phyloP scores from a whole-genome alignment of 2,888 invertebrate genomes.

The Heliconius charithonia region DNA sequence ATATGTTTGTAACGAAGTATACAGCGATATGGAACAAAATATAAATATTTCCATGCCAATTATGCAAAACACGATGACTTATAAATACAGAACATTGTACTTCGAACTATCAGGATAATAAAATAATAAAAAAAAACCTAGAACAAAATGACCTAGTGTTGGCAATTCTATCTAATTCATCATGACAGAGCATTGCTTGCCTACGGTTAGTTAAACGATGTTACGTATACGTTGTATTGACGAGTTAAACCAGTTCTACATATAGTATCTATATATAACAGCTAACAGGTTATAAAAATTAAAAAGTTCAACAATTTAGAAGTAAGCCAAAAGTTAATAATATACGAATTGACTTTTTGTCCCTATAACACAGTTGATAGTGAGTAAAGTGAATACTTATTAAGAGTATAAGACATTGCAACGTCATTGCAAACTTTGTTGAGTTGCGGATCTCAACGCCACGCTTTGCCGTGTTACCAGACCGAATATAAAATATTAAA shows the following conservation, averaged over 20 bases:
- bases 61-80: not conserved
- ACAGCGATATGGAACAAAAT: too few species aligned
- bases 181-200: not conserved
- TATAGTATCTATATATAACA: not conserved
- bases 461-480: too few species aligned
- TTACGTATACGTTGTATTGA: constrained; percentile 3
- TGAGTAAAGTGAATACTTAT: too few species aligned
- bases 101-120: not conserved
- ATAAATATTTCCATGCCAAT: not conserved
- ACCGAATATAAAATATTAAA: too few species aligned
- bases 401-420: too few species aligned
- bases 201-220: constrained; percentile 7
- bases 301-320: not conserved
- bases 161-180: not conserved
- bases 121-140: not conserved
- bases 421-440: too few species aligned
- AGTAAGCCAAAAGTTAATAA: not conserved
- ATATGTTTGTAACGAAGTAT: too few species aligned
- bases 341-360: not conserved
- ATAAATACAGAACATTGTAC: not conserved
- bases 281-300: not conserved
- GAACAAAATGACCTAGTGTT: not conserved
- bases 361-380: not conserved
- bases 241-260: constrained; percentile 2
- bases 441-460: too few species aligned